Conservation (phyloP, 2,888 invertebrate species). For the Malthinus flaveolus region DNA sequence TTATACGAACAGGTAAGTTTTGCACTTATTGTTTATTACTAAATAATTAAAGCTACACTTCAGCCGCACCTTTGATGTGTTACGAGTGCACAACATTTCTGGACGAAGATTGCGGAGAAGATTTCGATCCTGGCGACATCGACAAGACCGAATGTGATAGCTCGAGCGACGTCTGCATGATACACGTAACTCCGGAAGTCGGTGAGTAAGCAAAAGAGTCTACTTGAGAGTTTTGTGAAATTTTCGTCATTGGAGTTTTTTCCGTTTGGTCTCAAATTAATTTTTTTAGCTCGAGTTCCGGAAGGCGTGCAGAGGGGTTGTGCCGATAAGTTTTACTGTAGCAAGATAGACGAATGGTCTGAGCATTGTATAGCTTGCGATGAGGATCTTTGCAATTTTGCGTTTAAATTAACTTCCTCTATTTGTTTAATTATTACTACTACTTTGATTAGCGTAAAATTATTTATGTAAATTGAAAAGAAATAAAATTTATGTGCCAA, state of each 20-base stretch:
- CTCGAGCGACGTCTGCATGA: conserved; percentile 13
- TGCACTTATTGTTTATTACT: too few species aligned
- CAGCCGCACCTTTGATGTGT: conserved; percentile 11
- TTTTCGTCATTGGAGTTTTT: neutral
- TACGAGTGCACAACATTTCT: conserved; percentile 14
- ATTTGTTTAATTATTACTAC: too few species aligned
- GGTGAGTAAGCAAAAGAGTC: conserved; percentile 8
- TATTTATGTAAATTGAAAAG: too few species aligned
- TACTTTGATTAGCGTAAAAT: too few species aligned
- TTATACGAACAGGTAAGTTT: neutral
- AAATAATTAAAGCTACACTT: neutral
- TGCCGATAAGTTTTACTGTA: conserved; percentile 4
- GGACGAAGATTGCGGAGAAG: conserved; percentile 21
- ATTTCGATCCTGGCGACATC: conserved; percentile 14
- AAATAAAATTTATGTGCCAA: too few species aligned
- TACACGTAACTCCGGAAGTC: conserved; percentile 14
- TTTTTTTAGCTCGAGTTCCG: neutral
- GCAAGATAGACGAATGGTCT: neutral
- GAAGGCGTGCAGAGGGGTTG: conserved; percentile 3
- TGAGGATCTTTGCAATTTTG: conserved; percentile 7
- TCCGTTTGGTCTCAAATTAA: neutral
- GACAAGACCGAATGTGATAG: conserved; percentile 17
- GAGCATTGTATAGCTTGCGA: neutral
- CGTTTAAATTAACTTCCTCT: neutral
- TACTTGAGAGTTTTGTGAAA: neutral